These are phyloP conservation scores for Oncopodura yosiiana DNA, from an alignment of 1,140 invertebrate genomes.

Conservation along the genomic window DNA sequence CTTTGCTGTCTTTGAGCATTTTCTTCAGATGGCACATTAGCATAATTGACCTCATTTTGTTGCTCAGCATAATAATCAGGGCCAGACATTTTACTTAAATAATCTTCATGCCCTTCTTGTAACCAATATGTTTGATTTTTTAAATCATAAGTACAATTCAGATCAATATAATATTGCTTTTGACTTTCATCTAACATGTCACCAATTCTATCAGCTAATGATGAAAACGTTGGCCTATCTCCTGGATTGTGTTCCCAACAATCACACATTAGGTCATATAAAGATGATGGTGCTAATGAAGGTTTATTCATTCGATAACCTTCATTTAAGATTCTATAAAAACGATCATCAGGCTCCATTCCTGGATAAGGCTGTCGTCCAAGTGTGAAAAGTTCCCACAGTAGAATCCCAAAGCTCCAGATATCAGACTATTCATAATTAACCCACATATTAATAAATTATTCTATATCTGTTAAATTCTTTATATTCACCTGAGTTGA, in stretches of 20 bases:
- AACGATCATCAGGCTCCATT: constrained; percentile 58
- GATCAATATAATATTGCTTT: constrained; percentile 70
- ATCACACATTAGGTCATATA: constrained; percentile 70
- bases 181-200: constrained; percentile 69
- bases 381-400: constrained; percentile 53
- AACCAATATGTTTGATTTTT: constrained; percentile 47
- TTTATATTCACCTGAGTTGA: too few relatives aligned
- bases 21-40: too few relatives aligned
- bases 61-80: too few relatives aligned
- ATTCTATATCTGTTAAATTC: too few relatives aligned
- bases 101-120: constrained; percentile 52
- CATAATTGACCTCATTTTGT: too few relatives aligned
- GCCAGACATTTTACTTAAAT: constrained; percentile 61
- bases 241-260: constrained; percentile 75
- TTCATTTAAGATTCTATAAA: constrained; percentile 63
- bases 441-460: too few relatives aligned
- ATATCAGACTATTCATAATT: constrained; percentile 49
- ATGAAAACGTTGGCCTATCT: constrained; percentile 63
- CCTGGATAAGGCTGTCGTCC: constrained; percentile 39
- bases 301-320: constrained; percentile 82
- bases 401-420: constrained; percentile 50
- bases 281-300: constrained; percentile 51
- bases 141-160: constrained; percentile 67
- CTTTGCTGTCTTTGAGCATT: too few relatives aligned
- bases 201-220: constrained; percentile 63